Conservation (phyloP, 1,140 invertebrate species). For the Procambarus virginalis region DNA sequence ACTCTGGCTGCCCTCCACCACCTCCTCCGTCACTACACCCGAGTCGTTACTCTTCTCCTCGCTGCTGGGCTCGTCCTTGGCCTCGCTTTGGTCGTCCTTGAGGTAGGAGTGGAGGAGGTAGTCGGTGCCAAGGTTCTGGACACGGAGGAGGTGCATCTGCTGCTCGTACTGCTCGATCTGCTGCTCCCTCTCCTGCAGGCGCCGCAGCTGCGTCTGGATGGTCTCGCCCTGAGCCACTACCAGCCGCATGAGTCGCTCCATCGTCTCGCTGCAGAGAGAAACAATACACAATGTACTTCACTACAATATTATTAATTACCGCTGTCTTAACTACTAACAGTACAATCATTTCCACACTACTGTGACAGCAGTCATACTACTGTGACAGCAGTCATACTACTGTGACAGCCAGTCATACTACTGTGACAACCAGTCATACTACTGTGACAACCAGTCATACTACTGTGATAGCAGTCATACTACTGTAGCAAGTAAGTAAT, state of each 20-base stretch:
- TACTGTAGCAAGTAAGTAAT: no score
- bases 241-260: conserved; percentile 83
- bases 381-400: no score
- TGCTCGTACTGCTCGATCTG: conserved; percentile 85
- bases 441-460: no score
- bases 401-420: no score
- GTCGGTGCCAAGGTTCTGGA: conserved; percentile 85
- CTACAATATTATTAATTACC: no score
- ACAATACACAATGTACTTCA: no score
- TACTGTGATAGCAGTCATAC: no score
- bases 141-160: conserved; percentile 81
- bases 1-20: conserved; percentile 26
- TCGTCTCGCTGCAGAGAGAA: conserved; percentile 71
- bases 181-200: conserved; percentile 83
- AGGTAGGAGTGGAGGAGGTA: conserved; percentile 88
- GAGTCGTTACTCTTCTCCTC: conserved; percentile 77
- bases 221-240: conserved; percentile 87
- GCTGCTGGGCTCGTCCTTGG: conserved; percentile 72
- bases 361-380: no score
- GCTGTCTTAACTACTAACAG: no score
- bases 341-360: no score
- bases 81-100: conserved; percentile 74
- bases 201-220: conserved; percentile 82
- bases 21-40: conserved; percentile 75
- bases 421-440: no score